Evolutionary conservation across 2,797 vertebrate species (phyloP).

Genomic region (Sebastes iracundus): DNA sequence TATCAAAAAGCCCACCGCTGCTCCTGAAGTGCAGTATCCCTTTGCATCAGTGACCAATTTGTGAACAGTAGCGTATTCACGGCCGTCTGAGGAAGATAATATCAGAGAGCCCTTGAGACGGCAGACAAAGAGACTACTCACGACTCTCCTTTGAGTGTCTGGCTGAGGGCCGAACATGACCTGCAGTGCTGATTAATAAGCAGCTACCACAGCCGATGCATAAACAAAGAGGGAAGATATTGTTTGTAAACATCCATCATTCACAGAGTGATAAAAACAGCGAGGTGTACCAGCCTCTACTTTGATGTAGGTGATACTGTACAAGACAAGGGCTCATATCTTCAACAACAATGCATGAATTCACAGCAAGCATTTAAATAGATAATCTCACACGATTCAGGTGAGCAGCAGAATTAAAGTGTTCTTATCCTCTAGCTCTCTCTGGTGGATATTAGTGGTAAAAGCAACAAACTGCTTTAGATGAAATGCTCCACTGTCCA

Average conservation of each 20-base stretch:
- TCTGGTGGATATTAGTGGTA: slow-evolving; percentile 52
- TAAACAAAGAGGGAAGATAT: not conserved
- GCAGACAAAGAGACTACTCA: slow-evolving; percentile 33
- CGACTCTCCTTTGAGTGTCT: slow-evolving; percentile 29
- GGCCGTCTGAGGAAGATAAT: slow-evolving; percentile 43
- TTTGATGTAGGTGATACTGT: slow-evolving; percentile 9
- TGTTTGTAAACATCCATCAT: not conserved
- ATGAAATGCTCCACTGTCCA: not conserved
- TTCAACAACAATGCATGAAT: not conserved
- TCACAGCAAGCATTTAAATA: slow-evolving; percentile 1
- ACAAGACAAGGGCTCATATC: not conserved
- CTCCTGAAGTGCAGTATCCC: slow-evolving; percentile 35
- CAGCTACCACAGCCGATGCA: not conserved
- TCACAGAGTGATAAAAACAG: not conserved
- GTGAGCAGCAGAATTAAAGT: not conserved
- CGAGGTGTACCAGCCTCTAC: not conserved
- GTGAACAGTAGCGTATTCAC: slow-evolving; percentile 41
- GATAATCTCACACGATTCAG: slow-evolving; percentile 15
- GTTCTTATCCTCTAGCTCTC: slow-evolving; percentile 51
- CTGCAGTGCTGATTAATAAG: slow-evolving; percentile 18
- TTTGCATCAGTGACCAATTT: slow-evolving; percentile 44
- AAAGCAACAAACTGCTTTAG: not conserved
- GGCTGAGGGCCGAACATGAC: slow-evolving; percentile 26
- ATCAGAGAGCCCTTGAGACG: slow-evolving; percentile 51
- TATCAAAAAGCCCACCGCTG: slow-evolving; percentile 17